Evolutionary conservation across 2,797 vertebrate genomes (phyloP).

Genomic region (Eulemur albifrons): DNA sequence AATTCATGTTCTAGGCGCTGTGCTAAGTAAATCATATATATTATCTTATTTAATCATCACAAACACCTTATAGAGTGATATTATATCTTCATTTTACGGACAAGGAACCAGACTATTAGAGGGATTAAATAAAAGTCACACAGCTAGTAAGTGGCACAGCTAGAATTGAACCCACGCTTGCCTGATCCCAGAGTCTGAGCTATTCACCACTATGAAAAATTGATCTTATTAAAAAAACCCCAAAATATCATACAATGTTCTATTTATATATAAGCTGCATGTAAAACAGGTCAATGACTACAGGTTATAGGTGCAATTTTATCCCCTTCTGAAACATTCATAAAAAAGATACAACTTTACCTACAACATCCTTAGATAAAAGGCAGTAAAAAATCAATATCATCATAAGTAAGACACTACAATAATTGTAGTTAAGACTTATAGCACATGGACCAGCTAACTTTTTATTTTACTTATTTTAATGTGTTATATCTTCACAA

Average conservation of each 20-base stretch:
- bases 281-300: neutral
- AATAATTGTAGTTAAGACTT: neutral
- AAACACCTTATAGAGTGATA: neutral
- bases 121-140: neutral
- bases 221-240: neutral
- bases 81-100: constrained; percentile 22
- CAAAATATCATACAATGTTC: neutral
- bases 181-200: neutral
- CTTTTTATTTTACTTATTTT: constrained; percentile 9
- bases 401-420: neutral
- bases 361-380: neutral
- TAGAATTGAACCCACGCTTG: neutral
- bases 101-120: neutral
- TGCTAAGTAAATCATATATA: neutral
- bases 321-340: neutral
- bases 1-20: neutral
- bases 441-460: neutral
- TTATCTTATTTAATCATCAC: neutral
- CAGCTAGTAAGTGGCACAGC: neutral
- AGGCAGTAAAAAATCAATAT: neutral
- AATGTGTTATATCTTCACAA: neutral
- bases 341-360: neutral
- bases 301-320: neutral
- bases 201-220: neutral
- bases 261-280: neutral